phyloP scores from a whole-genome alignment of 30 jellyfish, hydroid and myxozoan genomes.

The Chrysaora quinquecirrha region DNA sequence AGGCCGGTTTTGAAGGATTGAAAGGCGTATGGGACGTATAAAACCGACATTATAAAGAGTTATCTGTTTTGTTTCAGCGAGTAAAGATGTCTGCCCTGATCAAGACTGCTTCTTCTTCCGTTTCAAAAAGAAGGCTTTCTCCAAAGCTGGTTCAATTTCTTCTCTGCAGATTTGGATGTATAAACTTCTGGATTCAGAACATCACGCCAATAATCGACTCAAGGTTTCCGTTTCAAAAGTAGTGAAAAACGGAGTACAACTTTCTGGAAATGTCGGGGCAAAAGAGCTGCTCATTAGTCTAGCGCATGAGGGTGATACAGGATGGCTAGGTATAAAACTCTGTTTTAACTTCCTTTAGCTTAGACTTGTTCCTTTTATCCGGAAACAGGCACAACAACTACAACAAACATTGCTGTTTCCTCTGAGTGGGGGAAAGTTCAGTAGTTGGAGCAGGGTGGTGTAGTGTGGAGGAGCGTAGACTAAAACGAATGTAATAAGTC shows the following conservation, averaged over 20 bases:
- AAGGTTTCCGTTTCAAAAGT: constrained; percentile 49
- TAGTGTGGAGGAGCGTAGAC: too few species aligned
- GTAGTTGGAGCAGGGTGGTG: too few species aligned
- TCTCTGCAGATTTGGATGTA: constrained; percentile 66
- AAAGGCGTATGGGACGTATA: constrained; percentile 50
- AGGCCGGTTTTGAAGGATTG: too few species aligned
- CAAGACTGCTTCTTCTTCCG: constrained; percentile 70
- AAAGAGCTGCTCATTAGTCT: constrained; percentile 41
- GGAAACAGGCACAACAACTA: too few species aligned
- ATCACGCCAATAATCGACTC: constrained; percentile 17
- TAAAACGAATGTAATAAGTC: too few species aligned
- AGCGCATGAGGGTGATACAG: constrained; percentile 63
- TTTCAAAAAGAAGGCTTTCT: constrained; percentile 56
- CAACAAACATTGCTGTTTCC: too few species aligned
- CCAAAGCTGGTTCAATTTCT: constrained; percentile 40
- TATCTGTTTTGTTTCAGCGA: constrained; percentile 46
- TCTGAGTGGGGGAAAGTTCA: too few species aligned
- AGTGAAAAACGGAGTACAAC: neutral
- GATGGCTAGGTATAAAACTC: constrained; percentile 56
- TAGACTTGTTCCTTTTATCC: too few species aligned
- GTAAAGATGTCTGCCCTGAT: constrained; percentile 55
- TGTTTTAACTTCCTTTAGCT: too few species aligned
- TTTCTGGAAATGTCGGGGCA: constrained; percentile 5
- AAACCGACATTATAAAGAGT: too few species aligned
- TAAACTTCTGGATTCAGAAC: constrained; percentile 7